Conservation (phyloP, 2,888 invertebrate genomes). For the Philereme vetulata region DNA sequence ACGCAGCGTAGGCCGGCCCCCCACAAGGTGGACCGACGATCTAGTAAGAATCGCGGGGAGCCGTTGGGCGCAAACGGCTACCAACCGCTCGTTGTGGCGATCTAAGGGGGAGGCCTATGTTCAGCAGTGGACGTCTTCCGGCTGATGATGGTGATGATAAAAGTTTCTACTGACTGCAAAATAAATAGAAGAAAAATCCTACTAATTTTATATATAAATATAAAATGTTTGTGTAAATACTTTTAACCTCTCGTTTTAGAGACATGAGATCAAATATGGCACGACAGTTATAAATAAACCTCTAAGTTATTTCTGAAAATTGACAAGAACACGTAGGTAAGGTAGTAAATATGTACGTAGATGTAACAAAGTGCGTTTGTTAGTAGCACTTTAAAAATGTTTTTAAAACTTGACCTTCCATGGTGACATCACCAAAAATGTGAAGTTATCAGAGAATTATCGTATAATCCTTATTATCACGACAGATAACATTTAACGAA, state of each 20-base stretch:
- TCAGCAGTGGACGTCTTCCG: too few relatives aligned
- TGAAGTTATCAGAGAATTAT: slow-evolving; percentile 33
- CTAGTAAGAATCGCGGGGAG: too few relatives aligned
- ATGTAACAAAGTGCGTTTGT: not conserved
- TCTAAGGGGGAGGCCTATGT: too few relatives aligned
- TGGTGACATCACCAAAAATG: slow-evolving; percentile 32
- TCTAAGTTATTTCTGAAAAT: not conserved
- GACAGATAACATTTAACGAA: slow-evolving; percentile 10
- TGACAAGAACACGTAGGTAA: not conserved
- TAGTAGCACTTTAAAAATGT: slow-evolving; percentile 1
- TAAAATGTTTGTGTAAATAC: not conserved
- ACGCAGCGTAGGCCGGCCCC: too few relatives aligned
- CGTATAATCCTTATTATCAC: slow-evolving; percentile 33
- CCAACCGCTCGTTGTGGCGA: too few relatives aligned
- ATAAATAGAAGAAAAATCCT: not conserved
- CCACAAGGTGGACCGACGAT: too few relatives aligned
- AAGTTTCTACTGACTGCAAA: not conserved
- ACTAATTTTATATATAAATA: not conserved
- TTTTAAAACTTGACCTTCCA: slow-evolving; percentile 27
- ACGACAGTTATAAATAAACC: too few relatives aligned
- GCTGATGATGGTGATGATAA: too few relatives aligned
- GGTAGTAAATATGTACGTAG: not conserved
- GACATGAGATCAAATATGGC: too few relatives aligned
- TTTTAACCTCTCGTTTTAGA: not conserved
- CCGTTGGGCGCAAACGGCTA: too few relatives aligned